These are phyloP conservation scores for Ashinkailepas kermadecensis DNA, from an alignment of 2,888 invertebrate genomes.

Conservation along the genomic window DNA sequence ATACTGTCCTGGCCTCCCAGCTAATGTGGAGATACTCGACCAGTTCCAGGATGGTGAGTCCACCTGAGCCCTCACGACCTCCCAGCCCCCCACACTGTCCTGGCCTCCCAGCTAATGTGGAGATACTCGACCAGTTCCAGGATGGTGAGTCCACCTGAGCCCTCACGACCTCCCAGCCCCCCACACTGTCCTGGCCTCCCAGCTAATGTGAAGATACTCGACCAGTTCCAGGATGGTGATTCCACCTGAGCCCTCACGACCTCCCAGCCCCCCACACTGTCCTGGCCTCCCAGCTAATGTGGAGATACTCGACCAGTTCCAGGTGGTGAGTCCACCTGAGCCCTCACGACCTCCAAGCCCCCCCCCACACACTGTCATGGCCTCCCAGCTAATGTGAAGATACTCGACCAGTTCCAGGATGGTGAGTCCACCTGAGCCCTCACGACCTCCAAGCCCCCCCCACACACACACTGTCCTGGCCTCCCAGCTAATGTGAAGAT, in stretches of 20 bases:
- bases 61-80: too few relatives aligned
- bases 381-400: constrained; percentile 48
- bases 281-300: constrained; percentile 44
- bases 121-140: constrained; percentile 40
- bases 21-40: constrained; percentile 47
- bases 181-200: too few relatives aligned
- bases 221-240: neutral
- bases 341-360: too few relatives aligned
- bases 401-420: constrained; percentile 37
- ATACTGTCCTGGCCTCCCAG: too few relatives aligned
- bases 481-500: constrained; percentile 51
- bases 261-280: too few relatives aligned
- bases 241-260: too few relatives aligned
- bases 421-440: neutral
- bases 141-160: neutral
- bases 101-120: constrained; percentile 45
- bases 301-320: constrained; percentile 40
- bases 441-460: too few relatives aligned
- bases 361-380: too few relatives aligned
- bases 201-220: constrained; percentile 48
- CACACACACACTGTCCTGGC: too few relatives aligned
- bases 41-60: neutral
- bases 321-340: neutral
- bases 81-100: too few relatives aligned
- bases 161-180: too few relatives aligned